A percentile compares a stretch with the other conserved stretches of the same genome.
phyloP scores from a whole-genome alignment of 2,113 vertebrate genomes.

The Varanus komodoensis region DNA sequence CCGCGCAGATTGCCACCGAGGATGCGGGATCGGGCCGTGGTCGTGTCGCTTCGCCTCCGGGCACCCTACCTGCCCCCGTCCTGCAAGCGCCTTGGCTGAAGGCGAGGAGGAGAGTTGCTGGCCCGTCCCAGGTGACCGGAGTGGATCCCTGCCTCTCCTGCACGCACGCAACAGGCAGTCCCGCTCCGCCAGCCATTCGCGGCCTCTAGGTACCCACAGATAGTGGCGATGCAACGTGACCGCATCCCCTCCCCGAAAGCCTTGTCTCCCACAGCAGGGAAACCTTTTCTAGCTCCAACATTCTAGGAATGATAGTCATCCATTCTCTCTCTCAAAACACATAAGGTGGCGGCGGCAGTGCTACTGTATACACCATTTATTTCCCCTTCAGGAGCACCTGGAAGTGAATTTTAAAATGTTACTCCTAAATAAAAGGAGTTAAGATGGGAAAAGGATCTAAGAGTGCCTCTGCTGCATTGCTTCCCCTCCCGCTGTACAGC shows the following conservation, averaged over 20 bases:
- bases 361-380: neutral
- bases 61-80: accelerated
- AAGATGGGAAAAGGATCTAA: too few species aligned
- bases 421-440: neutral
- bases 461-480: neutral
- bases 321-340: neutral
- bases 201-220: neutral
- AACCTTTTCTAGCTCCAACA: neutral
- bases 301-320: neutral
- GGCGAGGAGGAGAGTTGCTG: neutral
- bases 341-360: neutral
- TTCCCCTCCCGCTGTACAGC: neutral
- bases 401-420: too few species aligned
- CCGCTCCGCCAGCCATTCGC: too few species aligned
- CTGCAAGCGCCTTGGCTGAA: neutral
- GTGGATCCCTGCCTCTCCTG: neutral
- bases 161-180: neutral
- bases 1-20: neutral
- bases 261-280: neutral
- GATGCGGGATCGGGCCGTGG: neutral
- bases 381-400: neutral
- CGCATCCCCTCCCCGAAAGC: neutral
- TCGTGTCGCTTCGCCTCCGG: neutral
- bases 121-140: neutral
- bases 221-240: neutral